These are phyloP conservation scores for Theonella swinhoei DNA, from an alignment of 37 sponge, comb jelly and placozoan species.

Conservation along the genomic window DNA sequence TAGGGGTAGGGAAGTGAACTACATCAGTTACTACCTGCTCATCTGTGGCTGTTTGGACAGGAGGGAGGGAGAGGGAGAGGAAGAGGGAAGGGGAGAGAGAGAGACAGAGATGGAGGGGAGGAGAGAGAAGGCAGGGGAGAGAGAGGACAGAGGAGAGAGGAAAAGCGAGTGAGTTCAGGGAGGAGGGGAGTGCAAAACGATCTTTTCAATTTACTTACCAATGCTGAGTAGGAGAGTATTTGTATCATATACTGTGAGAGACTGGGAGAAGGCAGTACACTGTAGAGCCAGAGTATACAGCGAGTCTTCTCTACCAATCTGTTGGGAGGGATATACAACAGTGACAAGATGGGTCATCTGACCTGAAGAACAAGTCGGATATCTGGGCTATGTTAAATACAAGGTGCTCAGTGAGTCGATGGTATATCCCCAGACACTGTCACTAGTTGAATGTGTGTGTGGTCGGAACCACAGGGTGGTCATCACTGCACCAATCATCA, in stretches of 20 bases:
- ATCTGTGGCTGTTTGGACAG: not conserved
- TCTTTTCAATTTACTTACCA: slow-evolving; percentile 2
- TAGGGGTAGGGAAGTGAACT: slow-evolving; percentile 28
- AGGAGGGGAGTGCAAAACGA: not conserved
- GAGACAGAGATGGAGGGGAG: not conserved
- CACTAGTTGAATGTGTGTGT: not conserved
- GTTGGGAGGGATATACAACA: not conserved
- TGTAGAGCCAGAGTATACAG: not conserved
- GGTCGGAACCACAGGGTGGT: not conserved
- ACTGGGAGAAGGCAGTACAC: not conserved
- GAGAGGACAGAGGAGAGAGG: not conserved
- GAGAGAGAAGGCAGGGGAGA: not conserved
- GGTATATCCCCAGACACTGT: not conserved
- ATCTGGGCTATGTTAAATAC: too few species aligned
- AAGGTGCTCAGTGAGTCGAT: not conserved
- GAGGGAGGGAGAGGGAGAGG: not conserved
- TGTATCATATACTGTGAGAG: slow-evolving; percentile 25
- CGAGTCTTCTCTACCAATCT: slow-evolving; percentile 17
- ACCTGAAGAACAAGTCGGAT: too few species aligned
- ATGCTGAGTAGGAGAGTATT: slow-evolving; percentile 25
- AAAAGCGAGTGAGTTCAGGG: not conserved
- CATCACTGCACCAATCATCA: not conserved
- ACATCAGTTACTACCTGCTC: not conserved
- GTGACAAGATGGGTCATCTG: not conserved
- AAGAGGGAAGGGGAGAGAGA: not conserved